phyloP scores from a whole-genome alignment of 2,888 invertebrate species.

The Drosophila pegasa region DNA sequence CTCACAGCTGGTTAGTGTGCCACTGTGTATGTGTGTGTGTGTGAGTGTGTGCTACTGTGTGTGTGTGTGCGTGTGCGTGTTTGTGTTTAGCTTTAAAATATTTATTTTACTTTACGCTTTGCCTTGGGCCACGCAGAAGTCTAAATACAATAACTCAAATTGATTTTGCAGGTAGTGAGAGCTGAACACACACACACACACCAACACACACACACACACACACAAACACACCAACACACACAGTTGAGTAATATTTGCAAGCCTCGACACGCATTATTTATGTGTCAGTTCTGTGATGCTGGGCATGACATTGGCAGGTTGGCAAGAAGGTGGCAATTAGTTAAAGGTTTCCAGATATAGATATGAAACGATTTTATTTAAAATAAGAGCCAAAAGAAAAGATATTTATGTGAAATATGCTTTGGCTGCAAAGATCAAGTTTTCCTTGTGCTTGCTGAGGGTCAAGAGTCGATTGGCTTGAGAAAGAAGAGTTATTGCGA shows the following conservation, averaged over 20 bases:
- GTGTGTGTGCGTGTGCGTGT: conserved; percentile 1
- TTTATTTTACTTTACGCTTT: conserved; percentile 64
- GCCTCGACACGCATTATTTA: conserved; percentile 50
- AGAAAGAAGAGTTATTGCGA: neutral
- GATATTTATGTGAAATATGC: neutral
- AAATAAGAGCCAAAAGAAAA: neutral
- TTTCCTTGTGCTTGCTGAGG: neutral
- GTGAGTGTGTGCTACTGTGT: conserved; percentile 4
- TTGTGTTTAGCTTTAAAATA: conserved; percentile 70
- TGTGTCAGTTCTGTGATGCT: conserved; percentile 23
- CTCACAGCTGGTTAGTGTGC: conserved; percentile 1
- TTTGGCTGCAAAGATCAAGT: neutral
- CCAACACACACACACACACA: too few species aligned
- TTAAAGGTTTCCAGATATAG: conserved; percentile 20
- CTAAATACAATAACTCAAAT: conserved; percentile 80
- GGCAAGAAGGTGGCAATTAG: conserved; percentile 35
- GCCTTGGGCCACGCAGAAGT: conserved; percentile 45
- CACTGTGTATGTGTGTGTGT: too few species aligned
- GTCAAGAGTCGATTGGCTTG: neutral
- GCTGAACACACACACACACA: neutral
- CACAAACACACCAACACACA: neutral
- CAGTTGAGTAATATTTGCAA: conserved; percentile 64
- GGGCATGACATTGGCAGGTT: neutral
- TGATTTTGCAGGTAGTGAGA: conserved; percentile 64
- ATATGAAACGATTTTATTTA: neutral